Evolutionary conservation across 2,797 vertebrate species (phyloP), one percentile per base, ranked within the genome.

Genomic region (Botia kubotai): DNA sequence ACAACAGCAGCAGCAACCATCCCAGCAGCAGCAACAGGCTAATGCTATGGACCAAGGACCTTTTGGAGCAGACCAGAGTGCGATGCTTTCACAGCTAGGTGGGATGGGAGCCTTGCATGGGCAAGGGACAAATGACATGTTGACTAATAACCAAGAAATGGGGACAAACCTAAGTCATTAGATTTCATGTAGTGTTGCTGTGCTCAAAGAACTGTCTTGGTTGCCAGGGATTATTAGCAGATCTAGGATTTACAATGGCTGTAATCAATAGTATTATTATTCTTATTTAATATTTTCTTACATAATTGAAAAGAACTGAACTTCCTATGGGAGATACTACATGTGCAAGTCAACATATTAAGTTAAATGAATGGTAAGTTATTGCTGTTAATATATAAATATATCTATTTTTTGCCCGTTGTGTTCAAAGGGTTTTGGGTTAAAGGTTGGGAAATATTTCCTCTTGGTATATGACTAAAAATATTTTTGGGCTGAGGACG

Each of bases 51-150:
- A 99, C 91, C 94, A 96, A 82, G 91, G 94, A 90, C 95, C 96
- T 88, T 99, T 97, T 91, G 94, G 94, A 89, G 94, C 95, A 71
- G 98, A 99, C 89, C 97, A 97, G 94, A 98, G 94, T 93, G 91
- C 95, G 75, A 97, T 99, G 94, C 95, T 99, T 89, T 98, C 97
- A 85, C 97, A 99, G 92, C 94, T 98, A 86, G 94, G 96, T 0
- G 95, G 96, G 88, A 96, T 98, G 95, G 93, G 96, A 53, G 93
- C 94, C 82, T 95, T 98, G 92, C 97, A 98, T 87, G 93, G 95
- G 57, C 94, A 95, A 89, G 95, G 95, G 71, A 94, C 94, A 83
- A 91, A 88, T 14, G 97, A 99, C 92, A 95, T 98, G 89, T 92
- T 98, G 90, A 91, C 94, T 82, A 97, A 95, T 87, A 98, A 94